Evolutionary conservation across 2,113 vertebrate genomes (phyloP).

Genomic region (Girardinichthys multiradiatus): DNA sequence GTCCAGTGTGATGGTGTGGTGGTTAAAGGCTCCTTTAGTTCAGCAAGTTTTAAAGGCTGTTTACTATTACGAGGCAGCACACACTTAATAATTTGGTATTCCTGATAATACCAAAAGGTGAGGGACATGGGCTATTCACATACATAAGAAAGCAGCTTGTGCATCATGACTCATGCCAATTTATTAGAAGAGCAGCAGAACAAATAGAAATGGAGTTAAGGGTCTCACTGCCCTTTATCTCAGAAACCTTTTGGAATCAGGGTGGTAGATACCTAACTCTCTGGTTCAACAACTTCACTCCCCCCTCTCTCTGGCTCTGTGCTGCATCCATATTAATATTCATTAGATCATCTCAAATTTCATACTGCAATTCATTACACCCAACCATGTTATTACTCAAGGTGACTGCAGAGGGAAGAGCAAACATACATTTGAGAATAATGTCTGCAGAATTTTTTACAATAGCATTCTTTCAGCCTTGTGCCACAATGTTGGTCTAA

Average conservation of each 20-base stretch:
- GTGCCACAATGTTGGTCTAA: slow-evolving; percentile 1
- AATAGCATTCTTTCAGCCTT: slow-evolving; percentile 28
- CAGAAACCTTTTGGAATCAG: slow-evolving; percentile 15
- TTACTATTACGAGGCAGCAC: slow-evolving; percentile 2
- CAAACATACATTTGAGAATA: slow-evolving; percentile 30
- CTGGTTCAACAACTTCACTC: slow-evolving; percentile 19
- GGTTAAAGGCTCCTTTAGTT: slow-evolving; percentile 5
- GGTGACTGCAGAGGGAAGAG: slow-evolving; percentile 39
- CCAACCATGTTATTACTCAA: slow-evolving; percentile 53
- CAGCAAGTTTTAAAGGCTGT: slow-evolving; percentile 16
- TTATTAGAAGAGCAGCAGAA: slow-evolving; percentile 38
- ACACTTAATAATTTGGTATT: slow-evolving; percentile 13
- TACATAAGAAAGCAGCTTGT: not conserved
- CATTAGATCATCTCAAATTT: slow-evolving; percentile 53
- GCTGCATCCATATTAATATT: slow-evolving; percentile 67
- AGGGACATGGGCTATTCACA: not conserved
- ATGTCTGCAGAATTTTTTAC: slow-evolving; percentile 34
- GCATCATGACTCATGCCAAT: slow-evolving; percentile 32
- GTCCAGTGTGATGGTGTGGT: not conserved
- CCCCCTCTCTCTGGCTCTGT: slow-evolving; percentile 22
- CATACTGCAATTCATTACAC: slow-evolving; percentile 57
- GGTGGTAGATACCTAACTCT: slow-evolving; percentile 17
- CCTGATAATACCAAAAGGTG: not conserved
- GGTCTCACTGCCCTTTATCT: slow-evolving; percentile 60
- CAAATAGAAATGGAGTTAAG: slow-evolving; percentile 49